These are phyloP conservation scores for Emydura subglobosa DNA, from an alignment of 2,113 vertebrate genomes.

Conservation along the genomic window DNA sequence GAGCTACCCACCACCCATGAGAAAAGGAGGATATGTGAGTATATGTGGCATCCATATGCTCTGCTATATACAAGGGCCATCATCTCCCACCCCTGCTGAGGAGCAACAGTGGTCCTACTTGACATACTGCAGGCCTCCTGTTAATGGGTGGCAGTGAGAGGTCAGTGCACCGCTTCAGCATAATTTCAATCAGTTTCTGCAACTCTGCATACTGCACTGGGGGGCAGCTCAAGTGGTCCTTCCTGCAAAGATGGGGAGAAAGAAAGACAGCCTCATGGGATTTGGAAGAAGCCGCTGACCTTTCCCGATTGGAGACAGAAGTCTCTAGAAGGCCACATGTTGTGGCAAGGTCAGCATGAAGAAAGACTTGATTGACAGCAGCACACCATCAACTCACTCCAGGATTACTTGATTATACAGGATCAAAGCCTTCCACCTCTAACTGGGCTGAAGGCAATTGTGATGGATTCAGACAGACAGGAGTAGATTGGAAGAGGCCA, in stretches of 20 bases:
- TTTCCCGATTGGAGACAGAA: neutral
- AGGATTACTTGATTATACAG: neutral
- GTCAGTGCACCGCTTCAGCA: slow-evolving; percentile 84
- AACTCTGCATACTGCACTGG: slow-evolving; percentile 88
- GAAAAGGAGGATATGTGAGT: neutral
- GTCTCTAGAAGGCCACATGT: neutral
- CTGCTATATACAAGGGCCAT: neutral
- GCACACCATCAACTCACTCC: neutral
- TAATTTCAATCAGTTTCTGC: slow-evolving; percentile 80
- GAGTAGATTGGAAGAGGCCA: slow-evolving; percentile 24
- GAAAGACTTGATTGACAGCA: neutral
- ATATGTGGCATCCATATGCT: neutral
- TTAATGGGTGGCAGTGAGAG: slow-evolving; percentile 70
- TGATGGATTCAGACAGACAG: neutral
- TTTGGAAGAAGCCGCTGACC: neutral
- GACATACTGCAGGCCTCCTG: slow-evolving; percentile 73
- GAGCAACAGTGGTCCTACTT: neutral
- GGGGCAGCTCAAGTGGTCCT: slow-evolving; percentile 86
- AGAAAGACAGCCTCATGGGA: neutral
- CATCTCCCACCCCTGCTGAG: neutral
- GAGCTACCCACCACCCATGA: neutral
- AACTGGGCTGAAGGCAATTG: neutral
- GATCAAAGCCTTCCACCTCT: neutral
- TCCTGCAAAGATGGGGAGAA: slow-evolving; percentile 78
- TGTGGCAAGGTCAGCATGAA: neutral